Percentiles rank a stretch among this genome's conserved stretches.
Evolutionary conservation across 2,113 vertebrate genomes (phyloP).

Genomic region (Rhodinocichla rosea): DNA sequence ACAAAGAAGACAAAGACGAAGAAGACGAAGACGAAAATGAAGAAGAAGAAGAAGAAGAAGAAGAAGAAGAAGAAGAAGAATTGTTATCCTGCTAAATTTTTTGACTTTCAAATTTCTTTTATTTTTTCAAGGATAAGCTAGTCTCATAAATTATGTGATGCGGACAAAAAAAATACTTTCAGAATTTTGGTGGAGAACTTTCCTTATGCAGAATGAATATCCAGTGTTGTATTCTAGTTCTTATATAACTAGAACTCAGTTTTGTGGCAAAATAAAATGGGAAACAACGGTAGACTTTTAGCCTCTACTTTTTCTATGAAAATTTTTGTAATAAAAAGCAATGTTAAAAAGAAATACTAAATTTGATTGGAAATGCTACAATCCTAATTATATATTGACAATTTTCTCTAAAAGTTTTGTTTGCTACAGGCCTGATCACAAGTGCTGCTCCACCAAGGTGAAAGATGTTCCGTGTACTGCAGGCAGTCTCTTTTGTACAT

Average conservation of each 20-base stretch:
- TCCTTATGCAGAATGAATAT: background rate
- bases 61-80: too few relatives aligned
- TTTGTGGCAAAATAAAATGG: background rate
- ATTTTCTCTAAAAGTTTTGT: background rate
- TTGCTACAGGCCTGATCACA: background rate
- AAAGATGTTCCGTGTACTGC: background rate
- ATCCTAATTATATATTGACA: too few relatives aligned
- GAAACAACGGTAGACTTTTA: background rate
- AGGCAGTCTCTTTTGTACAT: fast-evolving
- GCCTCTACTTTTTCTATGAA: background rate
- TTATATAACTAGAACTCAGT: background rate
- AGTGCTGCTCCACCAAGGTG: background rate
- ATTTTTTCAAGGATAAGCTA: background rate
- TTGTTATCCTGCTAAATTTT: background rate
- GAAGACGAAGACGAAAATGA: too few relatives aligned
- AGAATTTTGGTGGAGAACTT: background rate
- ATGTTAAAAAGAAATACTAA: background rate
- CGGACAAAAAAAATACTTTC: background rate
- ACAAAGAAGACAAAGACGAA: too few relatives aligned
- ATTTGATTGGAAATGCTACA: background rate
- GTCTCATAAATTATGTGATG: fast-evolving
- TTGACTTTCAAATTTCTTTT: background rate
- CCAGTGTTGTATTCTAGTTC: background rate
- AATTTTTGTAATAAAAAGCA: background rate
- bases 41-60: background rate